Evolutionary conservation across 2,888 invertebrate genomes (phyloP), one percentile per base, ranked within the genome.

Genomic region (Prosapia bicincta): DNA sequence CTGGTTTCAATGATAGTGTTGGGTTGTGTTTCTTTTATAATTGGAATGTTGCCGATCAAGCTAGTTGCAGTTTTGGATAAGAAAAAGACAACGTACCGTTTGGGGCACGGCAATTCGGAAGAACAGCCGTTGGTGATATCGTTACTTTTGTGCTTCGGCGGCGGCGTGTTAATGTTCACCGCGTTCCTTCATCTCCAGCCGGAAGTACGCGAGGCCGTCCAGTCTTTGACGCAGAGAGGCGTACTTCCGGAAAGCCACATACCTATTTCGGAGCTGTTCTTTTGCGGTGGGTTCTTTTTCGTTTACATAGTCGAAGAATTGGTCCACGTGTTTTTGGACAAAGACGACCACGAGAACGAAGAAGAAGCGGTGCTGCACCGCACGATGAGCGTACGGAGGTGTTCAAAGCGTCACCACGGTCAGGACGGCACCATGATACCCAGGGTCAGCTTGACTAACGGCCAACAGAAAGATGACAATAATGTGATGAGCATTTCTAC

Each of bases 1-100:
- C 88, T 90, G 24, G 90, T 93, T 3, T 90, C 96, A 0, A 93
- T 96, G 92, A 86, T 88, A 66, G 91, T 93, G 26, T 88, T 97
- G 20, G 93, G 95, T 82, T 84, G 87, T 75, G 90, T 93, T 24
- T 94, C 95, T 66, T 89, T 93, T 82, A 83, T 91, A 23, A 90
- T 94, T 81, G 96, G 96, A 67, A 85, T 91, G 7, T 83, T 91
- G 26, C 96, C 96, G 0, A 87, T 94, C 79, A 85, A 92, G 81
- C 84, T 96, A 76, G 89, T 91, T 54, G 69, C 79, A 28, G 76
- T 76, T 30, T 69, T 80, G n/a, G 72, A 78, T 20, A 78, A 77
- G 74, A 76, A 78, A 32, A 68, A 71, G 0, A 32, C 71, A 24
- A 69, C 66, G 10, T 68, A 68, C 24, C n/a, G 66, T 20, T 32